A percentile compares a stretch with the other conserved stretches of the same genome.
These are phyloP conservation scores for Calameuta idolon DNA, from an alignment of 2,888 invertebrate species.

Conservation along the genomic window DNA sequence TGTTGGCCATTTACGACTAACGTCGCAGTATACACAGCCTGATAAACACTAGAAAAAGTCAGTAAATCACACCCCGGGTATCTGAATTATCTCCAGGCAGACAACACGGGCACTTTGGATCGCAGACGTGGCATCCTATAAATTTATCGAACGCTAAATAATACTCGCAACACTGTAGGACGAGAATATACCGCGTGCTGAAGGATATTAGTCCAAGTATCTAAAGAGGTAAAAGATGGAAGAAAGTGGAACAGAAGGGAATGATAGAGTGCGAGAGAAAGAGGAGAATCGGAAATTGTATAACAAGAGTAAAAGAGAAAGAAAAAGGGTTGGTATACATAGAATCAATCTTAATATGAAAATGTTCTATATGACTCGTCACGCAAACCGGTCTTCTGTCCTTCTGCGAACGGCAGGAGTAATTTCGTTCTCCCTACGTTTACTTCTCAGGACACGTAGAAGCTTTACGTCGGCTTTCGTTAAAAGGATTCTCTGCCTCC, in stretches of 20 bases:
- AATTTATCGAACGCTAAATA: conserved; percentile 58
- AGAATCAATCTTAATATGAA: not conserved
- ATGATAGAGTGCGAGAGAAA: not conserved
- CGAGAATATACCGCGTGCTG: conserved; percentile 48
- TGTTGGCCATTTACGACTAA: too few relatives aligned
- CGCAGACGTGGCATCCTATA: conserved; percentile 40
- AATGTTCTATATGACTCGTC: not conserved
- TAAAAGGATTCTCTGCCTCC: conserved; percentile 38
- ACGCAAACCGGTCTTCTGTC: not conserved
- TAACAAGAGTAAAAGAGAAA: too few relatives aligned
- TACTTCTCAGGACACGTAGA: conserved; percentile 44
- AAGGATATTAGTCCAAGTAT: not conserved
- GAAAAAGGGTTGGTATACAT: not conserved
- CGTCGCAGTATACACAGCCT: not conserved
- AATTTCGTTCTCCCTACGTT: conserved; percentile 27
- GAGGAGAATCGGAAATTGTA: too few relatives aligned
- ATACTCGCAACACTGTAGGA: conserved; percentile 50
- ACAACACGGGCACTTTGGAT: conserved; percentile 52
- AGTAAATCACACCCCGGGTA: conserved; percentile 57
- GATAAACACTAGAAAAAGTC: conserved; percentile 36
- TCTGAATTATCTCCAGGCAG: conserved; percentile 56
- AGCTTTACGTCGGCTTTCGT: conserved; percentile 43
- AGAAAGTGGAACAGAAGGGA: not conserved
- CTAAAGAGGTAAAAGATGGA: not conserved
- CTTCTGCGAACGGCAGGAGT: not conserved